These are phyloP conservation scores for Microplitis deprimator DNA, from an alignment of 2,888 invertebrate species.

Conservation along the genomic window DNA sequence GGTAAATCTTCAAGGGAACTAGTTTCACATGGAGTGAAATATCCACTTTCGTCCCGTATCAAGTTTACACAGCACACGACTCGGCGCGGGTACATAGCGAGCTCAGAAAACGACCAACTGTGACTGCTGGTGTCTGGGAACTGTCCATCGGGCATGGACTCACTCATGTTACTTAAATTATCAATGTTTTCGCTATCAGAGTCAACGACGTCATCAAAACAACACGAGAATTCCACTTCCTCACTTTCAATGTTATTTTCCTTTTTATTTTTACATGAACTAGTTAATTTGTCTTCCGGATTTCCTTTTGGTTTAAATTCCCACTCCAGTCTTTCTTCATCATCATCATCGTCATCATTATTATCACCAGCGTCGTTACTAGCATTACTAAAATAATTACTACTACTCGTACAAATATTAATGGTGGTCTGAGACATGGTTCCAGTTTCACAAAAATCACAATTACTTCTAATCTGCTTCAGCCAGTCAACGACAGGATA, in stretches of 20 bases:
- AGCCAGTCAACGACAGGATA: conserved; percentile 52
- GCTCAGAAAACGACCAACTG: not conserved
- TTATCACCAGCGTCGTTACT: not conserved
- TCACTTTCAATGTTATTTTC: not conserved
- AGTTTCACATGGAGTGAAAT: conserved; percentile 1
- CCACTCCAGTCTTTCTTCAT: not conserved
- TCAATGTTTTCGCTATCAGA: conserved; percentile 25
- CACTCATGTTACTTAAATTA: conserved; percentile 7
- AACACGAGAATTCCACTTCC: conserved; percentile 1
- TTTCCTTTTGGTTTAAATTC: not conserved
- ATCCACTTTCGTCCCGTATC: conserved; percentile 28
- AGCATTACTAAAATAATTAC: not conserved
- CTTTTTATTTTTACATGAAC: not conserved
- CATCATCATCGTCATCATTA: conserved; percentile 20
- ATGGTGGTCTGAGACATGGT: not conserved
- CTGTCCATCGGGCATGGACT: not conserved
- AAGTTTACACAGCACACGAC: conserved; percentile 32
- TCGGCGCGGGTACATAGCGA: conserved; percentile 26
- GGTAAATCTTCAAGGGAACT: not conserved
- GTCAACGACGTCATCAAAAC: conserved; percentile 17
- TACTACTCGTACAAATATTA: not conserved
- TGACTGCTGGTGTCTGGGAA: conserved; percentile 16
- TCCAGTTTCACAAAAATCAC: conserved; percentile 49
- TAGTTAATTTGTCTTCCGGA: not conserved
- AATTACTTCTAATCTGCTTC: conserved; percentile 48